Conservation (phyloP, 2,888 invertebrate genomes). For the Acrobasis consociella region DNA sequence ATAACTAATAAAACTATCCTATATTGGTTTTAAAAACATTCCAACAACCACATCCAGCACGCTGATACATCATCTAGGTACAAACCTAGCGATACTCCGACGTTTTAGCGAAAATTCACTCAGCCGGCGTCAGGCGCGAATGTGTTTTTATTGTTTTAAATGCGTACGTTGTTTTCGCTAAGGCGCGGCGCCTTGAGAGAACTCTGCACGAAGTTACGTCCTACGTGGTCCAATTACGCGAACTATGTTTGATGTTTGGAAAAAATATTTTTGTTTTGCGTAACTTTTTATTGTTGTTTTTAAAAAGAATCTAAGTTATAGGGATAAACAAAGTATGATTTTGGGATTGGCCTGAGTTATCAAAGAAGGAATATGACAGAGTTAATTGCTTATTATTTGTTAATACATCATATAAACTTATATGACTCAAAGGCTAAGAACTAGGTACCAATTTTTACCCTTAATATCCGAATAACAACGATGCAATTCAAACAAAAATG, state of each 20-base stretch:
- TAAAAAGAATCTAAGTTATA: background rate
- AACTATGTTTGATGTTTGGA: conserved; percentile 32
- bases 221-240: conserved; percentile 63
- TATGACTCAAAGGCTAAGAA: too few relatives aligned
- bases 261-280: conserved; percentile 17
- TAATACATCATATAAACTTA: too few relatives aligned
- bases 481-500: too few relatives aligned
- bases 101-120: conserved; percentile 65
- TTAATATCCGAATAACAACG: too few relatives aligned
- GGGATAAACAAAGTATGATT: too few relatives aligned
- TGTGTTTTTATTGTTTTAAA: conserved; percentile 77
- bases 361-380: too few relatives aligned
- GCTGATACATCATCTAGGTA: conserved; percentile 29
- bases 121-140: conserved; percentile 61
- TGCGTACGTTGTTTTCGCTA: conserved; percentile 70
- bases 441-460: too few relatives aligned
- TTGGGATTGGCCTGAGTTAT: too few relatives aligned
- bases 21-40: background rate
- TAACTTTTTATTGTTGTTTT: background rate
- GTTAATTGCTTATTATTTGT: too few relatives aligned
- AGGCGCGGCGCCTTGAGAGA: conserved; percentile 49
- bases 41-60: conserved; percentile 42
- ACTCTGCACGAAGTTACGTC: conserved; percentile 59
- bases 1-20: too few relatives aligned
- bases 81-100: conserved; percentile 43